Evolutionary conservation across 1,140 invertebrate genomes (phyloP).

Genomic region (Harpegnathos saltator): DNA sequence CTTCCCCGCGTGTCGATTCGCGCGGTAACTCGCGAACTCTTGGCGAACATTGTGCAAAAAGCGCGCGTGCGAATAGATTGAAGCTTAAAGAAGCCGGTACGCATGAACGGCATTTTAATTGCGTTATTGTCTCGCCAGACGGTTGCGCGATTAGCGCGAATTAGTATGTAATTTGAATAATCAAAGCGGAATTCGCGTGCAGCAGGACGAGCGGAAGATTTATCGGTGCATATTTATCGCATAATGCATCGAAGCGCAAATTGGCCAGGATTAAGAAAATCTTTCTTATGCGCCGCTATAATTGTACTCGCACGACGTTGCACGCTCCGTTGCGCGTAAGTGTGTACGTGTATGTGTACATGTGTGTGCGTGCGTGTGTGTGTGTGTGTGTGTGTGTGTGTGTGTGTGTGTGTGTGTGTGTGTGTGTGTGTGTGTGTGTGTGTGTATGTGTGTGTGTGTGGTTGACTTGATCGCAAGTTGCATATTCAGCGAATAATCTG

Average conservation of each 20-base stretch:
- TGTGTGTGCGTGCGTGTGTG: too few species aligned
- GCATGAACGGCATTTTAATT: conserved; percentile 54
- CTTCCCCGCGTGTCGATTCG: conserved; percentile 33
- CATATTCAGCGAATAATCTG: conserved; percentile 30
- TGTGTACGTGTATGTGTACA: too few species aligned
- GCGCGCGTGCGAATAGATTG: conserved; percentile 55
- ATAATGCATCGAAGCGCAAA: conserved; percentile 9
- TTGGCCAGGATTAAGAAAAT: conserved; percentile 34
- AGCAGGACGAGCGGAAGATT: conserved; percentile 32
- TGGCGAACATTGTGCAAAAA: conserved; percentile 50
- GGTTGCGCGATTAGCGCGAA: conserved; percentile 41
- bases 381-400: too few species aligned
- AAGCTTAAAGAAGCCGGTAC: conserved; percentile 36
- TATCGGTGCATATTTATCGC: conserved; percentile 53
- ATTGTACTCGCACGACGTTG: conserved; percentile 35
- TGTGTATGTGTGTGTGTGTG: too few species aligned
- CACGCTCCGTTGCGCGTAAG: neutral
- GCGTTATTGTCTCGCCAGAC: conserved; percentile 54
- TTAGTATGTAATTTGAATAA: conserved; percentile 60
- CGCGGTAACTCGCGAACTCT: conserved; percentile 25
- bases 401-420: too few species aligned
- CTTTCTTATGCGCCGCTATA: conserved; percentile 47
- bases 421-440: too few species aligned
- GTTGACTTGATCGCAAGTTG: conserved; percentile 18
- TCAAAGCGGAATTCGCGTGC: conserved; percentile 17